Evolutionary conservation across 1,140 invertebrate species (phyloP), one percentile per base, ranked within the genome.

Genomic region (Wasmannia auropunctata): DNA sequence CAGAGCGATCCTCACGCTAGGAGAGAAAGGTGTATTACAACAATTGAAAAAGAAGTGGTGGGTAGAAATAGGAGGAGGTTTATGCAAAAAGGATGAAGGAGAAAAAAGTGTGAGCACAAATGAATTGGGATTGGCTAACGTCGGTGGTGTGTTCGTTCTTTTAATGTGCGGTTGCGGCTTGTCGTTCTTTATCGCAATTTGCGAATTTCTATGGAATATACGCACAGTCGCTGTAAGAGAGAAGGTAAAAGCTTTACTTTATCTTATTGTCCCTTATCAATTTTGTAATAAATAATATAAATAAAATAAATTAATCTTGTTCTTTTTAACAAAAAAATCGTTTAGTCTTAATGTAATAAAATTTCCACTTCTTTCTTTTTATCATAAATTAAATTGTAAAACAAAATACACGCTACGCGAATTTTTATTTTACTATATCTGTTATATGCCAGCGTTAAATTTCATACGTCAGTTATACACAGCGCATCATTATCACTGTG

Each of bases 111-210:
- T 60, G 0, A 91, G 83, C 49, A 91, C 92, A 1, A 92, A 91
- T 37, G 97, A 97, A 91, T 93, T 98, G 65, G 97, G 96, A 22
- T 96, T 99, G 49, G 96, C 97, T 31, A 98, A 98, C 87, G 97
- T 99, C 10, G 98, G 98, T 77, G 98, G 98, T 69, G 98, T 99
- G 14, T 99, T 98, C 93, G 96, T 99, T 1, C 98, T 99, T 0
- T 94, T 99, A 0, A 96, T 97, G 2, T 96, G 96, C 28, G 98
- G 98, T 0, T 96, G 97, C 63, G 90, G 94, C 1, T 95, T 96
- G 14, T 96, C 97, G 0, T 95, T 97, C 28, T 88, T 97, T 4
- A 96, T 98, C 80, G 97, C 96, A 0, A 94, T 97, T 11, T 95
- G 97, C 8, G 98, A 99, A 94, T 98, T 98, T 90, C 92, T 98